Evolutionary conservation across 2,888 invertebrate species (phyloP), one percentile per base, ranked within the genome.

Genomic region (Cenopis cana): DNA sequence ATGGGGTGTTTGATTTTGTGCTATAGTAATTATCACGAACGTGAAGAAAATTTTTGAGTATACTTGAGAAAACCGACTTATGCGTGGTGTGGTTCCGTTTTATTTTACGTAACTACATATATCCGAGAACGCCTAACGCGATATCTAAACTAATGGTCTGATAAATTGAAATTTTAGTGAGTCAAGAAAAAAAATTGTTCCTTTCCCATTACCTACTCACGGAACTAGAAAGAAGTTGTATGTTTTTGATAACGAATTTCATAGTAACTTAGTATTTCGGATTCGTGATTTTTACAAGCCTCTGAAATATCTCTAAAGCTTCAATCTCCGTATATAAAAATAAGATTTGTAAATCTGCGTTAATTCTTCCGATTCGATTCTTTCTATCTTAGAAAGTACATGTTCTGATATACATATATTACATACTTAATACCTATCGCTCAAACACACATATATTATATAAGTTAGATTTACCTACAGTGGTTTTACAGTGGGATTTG

Each of bases 401-500:
- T 49, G 8, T 49, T 12, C 17, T 14, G 17, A 41, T 41, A 41
- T 41, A 41, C 14, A 4, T 41, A 46, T 4, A 46, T 41, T 36
- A 36, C 12, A 2, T 24, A 24, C 24, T 4, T 24, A 24, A 46
- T n/a, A 46, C 46, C 46, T 52, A 62, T 52, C 64, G 64, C 64
- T 64, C 64, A 64, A 64, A 62, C 20, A 54, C 52, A 54, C 20
- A n/a, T 38, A 17, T 20, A 33, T 20, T 52, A 36, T n/a, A 61
- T 52, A 46, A 36, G 17, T 18, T 33, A 49, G 29, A 61, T 36
- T 36, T 33, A 50, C 52, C 24, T 49, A 49, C 3, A n/a, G n/a
- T n/a, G n/a, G 20, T 9, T 38, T 64, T 38, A 64, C 64, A 11
- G 64, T 36, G 61, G 55, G 20, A 54, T 64, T 64, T 52, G 20